These are phyloP conservation scores for Galleria mellonella DNA, from an alignment of 1,140 invertebrate genomes.

Conservation along the genomic window DNA sequence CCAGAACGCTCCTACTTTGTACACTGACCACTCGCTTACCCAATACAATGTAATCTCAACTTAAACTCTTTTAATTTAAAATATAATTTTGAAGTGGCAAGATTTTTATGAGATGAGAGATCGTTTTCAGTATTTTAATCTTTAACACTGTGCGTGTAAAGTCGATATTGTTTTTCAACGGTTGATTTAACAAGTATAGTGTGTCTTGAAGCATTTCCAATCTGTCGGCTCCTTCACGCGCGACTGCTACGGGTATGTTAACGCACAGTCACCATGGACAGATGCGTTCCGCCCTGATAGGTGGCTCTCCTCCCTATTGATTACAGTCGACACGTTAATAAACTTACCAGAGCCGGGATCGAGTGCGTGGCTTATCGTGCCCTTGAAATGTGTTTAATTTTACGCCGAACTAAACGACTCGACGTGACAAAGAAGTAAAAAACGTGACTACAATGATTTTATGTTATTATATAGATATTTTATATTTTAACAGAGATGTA, in stretches of 20 bases:
- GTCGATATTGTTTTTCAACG: constrained; percentile 5
- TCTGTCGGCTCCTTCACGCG: constrained; percentile 35
- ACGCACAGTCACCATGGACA: constrained; percentile 36
- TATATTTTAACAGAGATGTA: too few relatives aligned
- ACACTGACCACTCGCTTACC: constrained; percentile 32
- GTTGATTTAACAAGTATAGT: constrained; percentile 10
- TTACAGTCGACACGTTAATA: too few relatives aligned
- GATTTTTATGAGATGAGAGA: background rate
- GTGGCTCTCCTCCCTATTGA: constrained; percentile 2
- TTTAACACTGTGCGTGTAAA: constrained; percentile 4
- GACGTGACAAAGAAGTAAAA: too few relatives aligned
- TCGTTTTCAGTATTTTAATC: constrained; percentile 1
- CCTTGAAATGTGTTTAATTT: constrained; percentile 17
- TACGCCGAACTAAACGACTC: too few relatives aligned
- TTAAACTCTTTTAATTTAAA: constrained; percentile 1
- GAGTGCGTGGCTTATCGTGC: background rate
- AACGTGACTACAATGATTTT: too few relatives aligned
- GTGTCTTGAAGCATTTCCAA: constrained; percentile 22
- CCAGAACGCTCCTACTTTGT: constrained; percentile 39
- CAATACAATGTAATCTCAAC: constrained; percentile 13
- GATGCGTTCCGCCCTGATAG: constrained; percentile 47
- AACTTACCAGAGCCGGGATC: too few relatives aligned
- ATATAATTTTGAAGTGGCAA: constrained; percentile 1
- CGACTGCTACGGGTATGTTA: constrained; percentile 30
- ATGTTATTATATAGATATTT: too few relatives aligned